Percentiles rank a stretch among this genome's conserved stretches.
Evolutionary conservation across 2,888 invertebrate genomes (phyloP).

Genomic region (Gnatocerus cornutus): DNA sequence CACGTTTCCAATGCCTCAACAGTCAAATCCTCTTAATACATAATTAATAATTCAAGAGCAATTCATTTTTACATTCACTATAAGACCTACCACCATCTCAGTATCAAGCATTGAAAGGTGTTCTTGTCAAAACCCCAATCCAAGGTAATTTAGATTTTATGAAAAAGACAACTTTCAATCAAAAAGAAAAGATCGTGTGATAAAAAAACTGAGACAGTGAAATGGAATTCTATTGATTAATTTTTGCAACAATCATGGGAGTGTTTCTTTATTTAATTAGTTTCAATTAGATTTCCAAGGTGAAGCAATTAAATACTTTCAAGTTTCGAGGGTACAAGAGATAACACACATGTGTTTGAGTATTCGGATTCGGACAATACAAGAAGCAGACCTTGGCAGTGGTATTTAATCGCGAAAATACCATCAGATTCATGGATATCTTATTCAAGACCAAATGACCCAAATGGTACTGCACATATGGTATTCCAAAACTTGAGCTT

Average conservation of each 20-base stretch:
- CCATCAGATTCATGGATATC: conserved; percentile 24
- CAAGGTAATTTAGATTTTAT: not conserved
- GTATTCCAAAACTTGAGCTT: no score
- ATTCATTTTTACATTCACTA: no score
- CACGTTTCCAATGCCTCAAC: no score
- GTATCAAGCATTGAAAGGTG: no score
- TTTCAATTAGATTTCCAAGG: conserved; percentile 24
- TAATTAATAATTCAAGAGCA: no score
- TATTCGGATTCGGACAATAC: conserved; percentile 20
- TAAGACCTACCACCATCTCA: no score
- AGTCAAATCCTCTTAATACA: no score
- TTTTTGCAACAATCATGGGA: conserved; percentile 26
- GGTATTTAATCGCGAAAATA: conserved; percentile 33
- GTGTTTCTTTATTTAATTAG: conserved; percentile 41
- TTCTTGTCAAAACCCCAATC: no score
- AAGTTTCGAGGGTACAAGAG: conserved; percentile 1
- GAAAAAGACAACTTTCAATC: conserved; percentile 1
- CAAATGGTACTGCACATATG: no score
- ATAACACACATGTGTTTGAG: conserved; percentile 5
- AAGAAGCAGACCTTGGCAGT: conserved; percentile 6
- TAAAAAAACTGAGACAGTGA: not conserved
- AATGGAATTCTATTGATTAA: conserved; percentile 25
- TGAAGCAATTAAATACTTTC: conserved; percentile 7
- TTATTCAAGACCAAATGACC: conserved; percentile 2
- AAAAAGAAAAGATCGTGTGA: not conserved